Base-by-base conservation (phyloP, 2,888 invertebrate genomes). In the Drosophila subquinaria region DNA sequence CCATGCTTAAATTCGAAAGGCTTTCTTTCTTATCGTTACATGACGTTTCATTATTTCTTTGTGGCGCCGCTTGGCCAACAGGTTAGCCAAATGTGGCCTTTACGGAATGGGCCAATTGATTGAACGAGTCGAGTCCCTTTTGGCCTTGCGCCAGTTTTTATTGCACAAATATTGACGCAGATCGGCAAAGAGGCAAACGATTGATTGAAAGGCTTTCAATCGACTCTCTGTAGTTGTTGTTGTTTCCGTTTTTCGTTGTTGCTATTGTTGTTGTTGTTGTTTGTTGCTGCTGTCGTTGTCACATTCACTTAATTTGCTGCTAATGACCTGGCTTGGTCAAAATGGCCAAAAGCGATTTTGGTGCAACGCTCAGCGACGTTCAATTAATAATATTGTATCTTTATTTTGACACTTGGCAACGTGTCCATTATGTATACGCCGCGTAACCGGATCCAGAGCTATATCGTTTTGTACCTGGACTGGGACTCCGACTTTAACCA, bases 121-220 rank as follows among this genome's bases (percentile, higher is more conserved):
- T 71, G 75, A 77, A 62, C 65, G 75, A 69, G 60, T 40, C 72
- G 68, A 35, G 52, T 38, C 48, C 59, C 59, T 59, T 57, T 57
- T 59, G 59, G 59, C 59, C 59, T 59, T 59, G 59, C 36, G 59
- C 59, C 59, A 42, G 40, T 51, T 81, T 77, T 76, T 63, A 65
- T 77, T 74, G 67, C 71, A 70, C 66, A 77, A 77, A 77, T 74
- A 77, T 77, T 77, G 74, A 77, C 74, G 64, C 15, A 36, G 51
- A 51, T 51, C 51, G 51, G n/a, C 40, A 30, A 8, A 8, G 30
- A 8, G 5, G 8, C 38, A 13, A 15, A 13, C 47, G 61, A 63
- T 81, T 81, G 79, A 81, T 81, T 79, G 79, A 81, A 81, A 81
- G 78, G 75, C 79, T 81, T 81, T 77, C 69, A 76, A 36, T 17